Percentiles rank a stretch among this genome's conserved stretches.
Conservation (phyloP, 2,888 invertebrate genomes). For the Epistrophe grossulariae region DNA sequence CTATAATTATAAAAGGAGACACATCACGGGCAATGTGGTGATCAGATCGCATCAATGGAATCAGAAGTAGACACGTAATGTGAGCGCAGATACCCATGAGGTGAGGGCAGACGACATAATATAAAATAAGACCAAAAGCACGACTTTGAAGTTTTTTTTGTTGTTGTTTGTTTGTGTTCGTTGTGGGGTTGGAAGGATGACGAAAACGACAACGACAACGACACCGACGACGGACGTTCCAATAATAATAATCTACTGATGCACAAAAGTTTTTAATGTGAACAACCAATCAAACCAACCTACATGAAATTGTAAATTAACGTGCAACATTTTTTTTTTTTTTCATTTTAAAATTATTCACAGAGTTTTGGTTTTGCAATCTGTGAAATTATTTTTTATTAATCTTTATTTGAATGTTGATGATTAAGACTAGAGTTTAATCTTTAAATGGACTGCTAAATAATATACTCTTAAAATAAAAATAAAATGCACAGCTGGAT, state of each 20-base stretch:
- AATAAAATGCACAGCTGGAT: too few relatives aligned
- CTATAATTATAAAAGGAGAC: conserved; percentile 62
- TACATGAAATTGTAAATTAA: conserved; percentile 13
- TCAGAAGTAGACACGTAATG: conserved; percentile 17
- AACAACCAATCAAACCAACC: too few relatives aligned
- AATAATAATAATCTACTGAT: conserved; percentile 10
- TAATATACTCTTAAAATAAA: too few relatives aligned
- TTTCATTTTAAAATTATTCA: neutral
- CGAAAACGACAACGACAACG: neutral
- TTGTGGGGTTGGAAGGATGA: neutral
- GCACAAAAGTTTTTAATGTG: neutral
- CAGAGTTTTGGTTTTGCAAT: neutral
- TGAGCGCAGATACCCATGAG: conserved; percentile 19
- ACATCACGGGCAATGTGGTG: conserved; percentile 42
- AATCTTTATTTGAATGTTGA: too few relatives aligned
- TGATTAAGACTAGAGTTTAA: too few relatives aligned
- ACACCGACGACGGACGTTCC: neutral
- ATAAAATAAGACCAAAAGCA: conserved; percentile 4
- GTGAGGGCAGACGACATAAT: neutral
- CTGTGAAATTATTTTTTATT: neutral
- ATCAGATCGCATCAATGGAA: conserved; percentile 50
- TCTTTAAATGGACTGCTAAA: too few relatives aligned
- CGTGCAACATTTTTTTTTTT: neutral
- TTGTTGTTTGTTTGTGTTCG: neutral
- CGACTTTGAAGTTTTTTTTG: neutral